A percentile compares a stretch with the other conserved stretches of the same genome.
Evolutionary conservation across 2,113 vertebrate genomes (phyloP).

Genomic region (Xenus cinereus): DNA sequence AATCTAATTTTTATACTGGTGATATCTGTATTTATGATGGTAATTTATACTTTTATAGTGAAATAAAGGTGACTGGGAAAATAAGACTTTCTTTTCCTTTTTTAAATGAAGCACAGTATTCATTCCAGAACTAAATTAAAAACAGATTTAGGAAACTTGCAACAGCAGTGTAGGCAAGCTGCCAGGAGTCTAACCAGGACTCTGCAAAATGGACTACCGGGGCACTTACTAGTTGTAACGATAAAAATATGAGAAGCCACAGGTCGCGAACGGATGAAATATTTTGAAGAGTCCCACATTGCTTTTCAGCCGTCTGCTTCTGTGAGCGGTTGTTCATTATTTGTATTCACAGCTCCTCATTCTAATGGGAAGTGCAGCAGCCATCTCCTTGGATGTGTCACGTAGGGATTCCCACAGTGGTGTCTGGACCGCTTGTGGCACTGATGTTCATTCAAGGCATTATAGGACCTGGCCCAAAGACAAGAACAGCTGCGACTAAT

Average conservation of each 20-base stretch:
- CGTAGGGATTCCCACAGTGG: neutral
- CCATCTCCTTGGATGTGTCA: neutral
- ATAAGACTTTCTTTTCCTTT: neutral
- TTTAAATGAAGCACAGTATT: neutral
- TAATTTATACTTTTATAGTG: slow-evolving; percentile 78
- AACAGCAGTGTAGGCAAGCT: neutral
- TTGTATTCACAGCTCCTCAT: neutral
- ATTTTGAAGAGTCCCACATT: neutral
- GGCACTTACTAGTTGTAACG: neutral
- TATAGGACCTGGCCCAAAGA: neutral
- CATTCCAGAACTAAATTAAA: neutral
- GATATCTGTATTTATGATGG: slow-evolving; percentile 74
- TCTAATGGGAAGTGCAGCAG: neutral
- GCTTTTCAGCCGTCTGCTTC: neutral
- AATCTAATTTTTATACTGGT: slow-evolving; percentile 75
- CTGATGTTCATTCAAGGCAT: neutral
- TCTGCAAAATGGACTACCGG: neutral
- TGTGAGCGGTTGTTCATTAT: neutral
- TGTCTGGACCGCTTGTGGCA: neutral
- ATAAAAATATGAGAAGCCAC: neutral
- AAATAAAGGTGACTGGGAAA: slow-evolving; percentile 80
- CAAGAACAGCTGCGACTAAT: neutral
- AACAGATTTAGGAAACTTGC: neutral
- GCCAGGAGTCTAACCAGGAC: neutral
- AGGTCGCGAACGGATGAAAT: neutral